Conservation (phyloP, 2,888 invertebrate genomes). For the Liodrosophila aerea region DNA sequence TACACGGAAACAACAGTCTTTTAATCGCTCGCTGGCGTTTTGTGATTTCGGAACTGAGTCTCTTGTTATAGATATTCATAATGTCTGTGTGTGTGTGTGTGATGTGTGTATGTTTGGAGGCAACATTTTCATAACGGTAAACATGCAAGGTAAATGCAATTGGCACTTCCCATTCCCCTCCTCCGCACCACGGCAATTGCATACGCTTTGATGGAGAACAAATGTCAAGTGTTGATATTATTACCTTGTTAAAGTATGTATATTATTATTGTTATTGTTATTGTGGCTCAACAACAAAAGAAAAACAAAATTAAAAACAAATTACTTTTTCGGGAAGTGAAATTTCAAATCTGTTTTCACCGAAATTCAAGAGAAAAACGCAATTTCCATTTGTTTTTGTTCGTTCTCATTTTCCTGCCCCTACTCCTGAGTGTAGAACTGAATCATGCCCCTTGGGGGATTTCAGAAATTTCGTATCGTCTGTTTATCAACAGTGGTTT, state of each 20-base stretch:
- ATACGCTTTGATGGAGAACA: constrained; percentile 34
- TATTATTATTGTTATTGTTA: constrained; percentile 11
- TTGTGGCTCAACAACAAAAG: constrained; percentile 25
- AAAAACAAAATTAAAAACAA: constrained; percentile 41
- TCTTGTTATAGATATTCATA: constrained; percentile 36
- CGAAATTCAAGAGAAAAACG: constrained; percentile 21
- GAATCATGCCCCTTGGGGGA: constrained; percentile 19
- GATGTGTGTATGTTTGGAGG: constrained; percentile 8
- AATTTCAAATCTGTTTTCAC: constrained; percentile 40
- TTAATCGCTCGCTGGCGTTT: constrained; percentile 37
- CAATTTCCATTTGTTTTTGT: constrained; percentile 12
- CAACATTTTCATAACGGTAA: constrained; percentile 48
- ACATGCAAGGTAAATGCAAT: constrained; percentile 34
- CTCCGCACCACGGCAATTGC: background rate
- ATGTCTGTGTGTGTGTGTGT: no score
- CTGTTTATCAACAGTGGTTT: no score
- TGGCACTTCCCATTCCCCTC: background rate
- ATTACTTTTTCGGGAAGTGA: constrained; percentile 59
- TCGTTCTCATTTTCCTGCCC: no score
- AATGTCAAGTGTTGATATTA: constrained; percentile 40
- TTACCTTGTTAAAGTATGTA: constrained; percentile 33
- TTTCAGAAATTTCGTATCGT: background rate
- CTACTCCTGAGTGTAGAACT: constrained; percentile 12
- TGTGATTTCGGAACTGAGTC: constrained; percentile 1
- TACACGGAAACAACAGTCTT: constrained; percentile 69